Evolutionary conservation across 2,888 invertebrate species (phyloP), one percentile per base, ranked within the genome.

Genomic region (Stomorhina lunata): DNA sequence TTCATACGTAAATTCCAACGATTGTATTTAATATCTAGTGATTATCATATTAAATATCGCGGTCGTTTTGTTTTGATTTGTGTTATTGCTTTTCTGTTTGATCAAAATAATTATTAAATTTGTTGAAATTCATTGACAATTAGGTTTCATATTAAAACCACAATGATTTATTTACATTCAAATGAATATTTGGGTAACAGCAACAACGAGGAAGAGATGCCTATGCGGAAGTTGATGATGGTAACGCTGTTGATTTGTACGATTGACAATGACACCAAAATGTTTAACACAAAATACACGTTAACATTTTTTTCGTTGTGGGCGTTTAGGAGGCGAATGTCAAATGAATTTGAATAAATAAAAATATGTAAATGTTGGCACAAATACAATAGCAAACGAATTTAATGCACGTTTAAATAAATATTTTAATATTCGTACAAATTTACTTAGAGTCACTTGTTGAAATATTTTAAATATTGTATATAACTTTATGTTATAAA

Each of bases 101-200:
- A 12, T 34, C n/a, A 10, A 57, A 40, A 37, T 25, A 40, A 61
- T 37, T 15, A 61, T 25, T 40, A 61, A 22, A 40, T 61, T 40
- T 61, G 22, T n/a, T 22, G 20, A 43, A 32, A 59, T 59, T 32
- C 43, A 71, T 25, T 71, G 71, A 57, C 71, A 71, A 59, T 71
- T 71, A 71, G 45, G 32, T 45, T 20, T 59, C n/a, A n/a, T n/a
- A n/a, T n/a, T 48, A 32, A 9, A 55, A 69, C 25, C 53, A 29
- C 66, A 66, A 15, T 15, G 32, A 34, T 45, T 71, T 59, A 71
- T 71, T 20, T 59, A 48, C 45, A 71, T 59, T 45, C 43, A 27
- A 37, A 20, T 53, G 7, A 43, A 59, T 20, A 17, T 15, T 2
- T 43, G 20, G n/a, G 7, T 20, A 15, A 27, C 15, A 20, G 27